These are phyloP conservation scores for Loris lydekkerianus DNA, from an alignment of 2,797 vertebrate species.

Conservation along the genomic window DNA sequence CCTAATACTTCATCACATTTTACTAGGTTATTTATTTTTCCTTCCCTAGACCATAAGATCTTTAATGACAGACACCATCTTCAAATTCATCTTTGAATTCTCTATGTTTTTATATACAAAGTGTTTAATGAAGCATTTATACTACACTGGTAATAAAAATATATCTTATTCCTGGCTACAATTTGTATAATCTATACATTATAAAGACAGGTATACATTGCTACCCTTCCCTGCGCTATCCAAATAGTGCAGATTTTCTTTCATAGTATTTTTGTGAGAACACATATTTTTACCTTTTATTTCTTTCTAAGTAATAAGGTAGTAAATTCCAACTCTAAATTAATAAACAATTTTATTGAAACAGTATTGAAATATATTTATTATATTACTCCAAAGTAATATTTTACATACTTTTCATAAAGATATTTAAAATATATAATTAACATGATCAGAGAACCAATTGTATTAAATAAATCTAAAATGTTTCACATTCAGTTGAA, in stretches of 20 bases:
- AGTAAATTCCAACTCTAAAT: background rate
- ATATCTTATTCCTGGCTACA: background rate
- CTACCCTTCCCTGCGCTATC: background rate
- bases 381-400: conserved; percentile 24
- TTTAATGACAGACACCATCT: background rate
- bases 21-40: background rate
- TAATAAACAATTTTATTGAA: background rate
- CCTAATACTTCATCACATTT: background rate
- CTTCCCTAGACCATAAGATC: background rate
- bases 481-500: conserved; percentile 78
- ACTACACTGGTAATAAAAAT: background rate
- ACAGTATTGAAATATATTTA: background rate
- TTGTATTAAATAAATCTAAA: conserved; percentile 79
- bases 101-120: background rate
- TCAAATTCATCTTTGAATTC: background rate
- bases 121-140: background rate
- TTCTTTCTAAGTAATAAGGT: background rate
- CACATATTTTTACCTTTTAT: background rate
- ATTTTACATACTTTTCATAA: conserved; percentile 2
- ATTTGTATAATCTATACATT: background rate
- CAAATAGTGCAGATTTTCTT: background rate
- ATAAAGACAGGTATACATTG: background rate
- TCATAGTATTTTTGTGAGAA: background rate
- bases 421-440: conserved; percentile 26
- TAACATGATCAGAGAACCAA: background rate